Evolutionary conservation across 2,797 vertebrate genomes (phyloP).

Genomic region (Rhinichthys osculus): DNA sequence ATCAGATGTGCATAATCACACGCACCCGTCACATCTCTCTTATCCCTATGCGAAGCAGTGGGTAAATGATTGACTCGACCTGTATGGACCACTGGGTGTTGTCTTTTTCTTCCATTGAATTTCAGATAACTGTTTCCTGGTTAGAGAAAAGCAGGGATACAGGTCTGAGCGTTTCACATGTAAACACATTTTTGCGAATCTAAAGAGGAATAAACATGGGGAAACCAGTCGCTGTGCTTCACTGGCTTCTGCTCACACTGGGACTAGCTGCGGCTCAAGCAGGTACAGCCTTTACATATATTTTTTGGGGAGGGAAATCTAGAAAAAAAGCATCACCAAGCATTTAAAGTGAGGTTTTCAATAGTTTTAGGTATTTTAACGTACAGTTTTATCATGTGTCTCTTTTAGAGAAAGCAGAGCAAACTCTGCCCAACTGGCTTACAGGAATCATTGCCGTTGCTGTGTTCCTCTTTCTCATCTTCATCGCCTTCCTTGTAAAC

Average conservation of each 20-base stretch:
- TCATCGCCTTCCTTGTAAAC: conserved; percentile 78
- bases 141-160: background rate
- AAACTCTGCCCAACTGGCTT: conserved; percentile 80
- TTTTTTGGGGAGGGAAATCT: background rate
- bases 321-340: background rate
- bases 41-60: background rate
- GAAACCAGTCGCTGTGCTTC: conserved; percentile 39
- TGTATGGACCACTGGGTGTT: background rate
- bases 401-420: conserved; percentile 48
- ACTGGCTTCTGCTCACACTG: conserved; percentile 68
- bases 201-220: conserved; percentile 60
- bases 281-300: conserved; percentile 71
- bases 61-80: conserved; percentile 62
- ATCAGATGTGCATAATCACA: background rate
- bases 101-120: background rate
- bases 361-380: background rate
- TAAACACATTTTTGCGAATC: background rate
- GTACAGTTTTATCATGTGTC: background rate
- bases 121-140: conserved; percentile 28
- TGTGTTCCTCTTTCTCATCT: conserved; percentile 81
- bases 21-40: background rate
- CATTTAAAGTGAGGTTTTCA: background rate
- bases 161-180: background rate
- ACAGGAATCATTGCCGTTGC: conserved; percentile 81
- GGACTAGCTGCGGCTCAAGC: conserved; percentile 75